These are phyloP conservation scores for Opisthocomus hoazin DNA, from an alignment of 2,113 vertebrate species.

Conservation along the genomic window DNA sequence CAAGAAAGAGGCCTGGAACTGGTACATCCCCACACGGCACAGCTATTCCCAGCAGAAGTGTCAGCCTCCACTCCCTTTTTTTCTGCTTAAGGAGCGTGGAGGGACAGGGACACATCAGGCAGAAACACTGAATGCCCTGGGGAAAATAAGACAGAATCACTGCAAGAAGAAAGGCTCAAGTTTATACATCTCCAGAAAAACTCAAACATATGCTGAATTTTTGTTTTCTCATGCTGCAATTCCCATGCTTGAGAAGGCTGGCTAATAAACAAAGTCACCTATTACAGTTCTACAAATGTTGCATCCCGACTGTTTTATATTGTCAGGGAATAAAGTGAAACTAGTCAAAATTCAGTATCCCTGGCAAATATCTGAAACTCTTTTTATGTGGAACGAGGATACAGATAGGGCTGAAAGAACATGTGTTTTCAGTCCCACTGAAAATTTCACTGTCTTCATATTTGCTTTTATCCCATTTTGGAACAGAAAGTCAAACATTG, in stretches of 20 bases:
- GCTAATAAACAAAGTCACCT: conserved; percentile 18
- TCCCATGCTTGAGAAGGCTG: neutral
- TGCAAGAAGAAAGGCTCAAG: neutral
- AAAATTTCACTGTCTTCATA: conserved; percentile 51
- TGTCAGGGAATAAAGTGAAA: neutral
- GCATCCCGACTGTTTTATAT: neutral
- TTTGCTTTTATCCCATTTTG: conserved; percentile 47
- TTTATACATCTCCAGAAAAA: neutral
- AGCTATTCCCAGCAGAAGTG: neutral
- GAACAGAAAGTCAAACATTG: conserved; percentile 19
- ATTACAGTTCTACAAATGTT: neutral
- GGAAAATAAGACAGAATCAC: neutral
- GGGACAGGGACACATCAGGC: neutral
- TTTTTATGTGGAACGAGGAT: conserved; percentile 29
- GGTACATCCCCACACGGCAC: neutral
- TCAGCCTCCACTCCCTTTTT: neutral
- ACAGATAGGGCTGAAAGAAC: conserved; percentile 17
- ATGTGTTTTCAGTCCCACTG: conserved; percentile 53
- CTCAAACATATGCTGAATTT: neutral
- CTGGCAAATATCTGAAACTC: conserved; percentile 24
- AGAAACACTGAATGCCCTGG: neutral
- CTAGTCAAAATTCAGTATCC: conserved; percentile 5
- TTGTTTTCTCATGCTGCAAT: neutral
- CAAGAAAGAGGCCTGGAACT: neutral
- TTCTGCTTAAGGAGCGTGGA: neutral